Evolutionary conservation across 2,113 vertebrate genomes (phyloP).

Genomic region (Lucifuga dentata): DNA sequence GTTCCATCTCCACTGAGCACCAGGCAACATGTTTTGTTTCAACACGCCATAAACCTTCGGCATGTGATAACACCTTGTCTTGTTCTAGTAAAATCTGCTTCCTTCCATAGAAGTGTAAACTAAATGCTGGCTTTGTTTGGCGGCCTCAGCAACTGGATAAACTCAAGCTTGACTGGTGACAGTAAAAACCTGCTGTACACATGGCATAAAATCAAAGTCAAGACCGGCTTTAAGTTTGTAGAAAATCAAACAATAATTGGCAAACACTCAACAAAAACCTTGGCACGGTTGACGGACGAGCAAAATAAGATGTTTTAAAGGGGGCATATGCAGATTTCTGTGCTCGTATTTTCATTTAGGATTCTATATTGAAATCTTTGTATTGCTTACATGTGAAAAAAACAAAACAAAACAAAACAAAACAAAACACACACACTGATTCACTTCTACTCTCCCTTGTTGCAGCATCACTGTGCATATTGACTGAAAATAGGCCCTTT

Average conservation of each 20-base stretch:
- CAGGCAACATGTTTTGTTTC: constrained; percentile 51
- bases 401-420: too few species aligned
- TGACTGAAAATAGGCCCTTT: too few species aligned
- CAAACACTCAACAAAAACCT: constrained; percentile 14
- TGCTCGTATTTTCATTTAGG: too few species aligned
- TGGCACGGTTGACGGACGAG: constrained; percentile 27
- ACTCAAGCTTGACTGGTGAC: constrained; percentile 40
- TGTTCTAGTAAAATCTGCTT: constrained; percentile 28
- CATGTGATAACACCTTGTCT: constrained; percentile 55
- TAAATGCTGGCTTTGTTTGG: constrained; percentile 60
- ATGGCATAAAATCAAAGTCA: constrained; percentile 26
- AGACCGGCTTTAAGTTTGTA: constrained; percentile 13
- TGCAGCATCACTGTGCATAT: too few species aligned
- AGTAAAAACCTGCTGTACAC: constrained; percentile 14
- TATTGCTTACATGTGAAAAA: too few species aligned
- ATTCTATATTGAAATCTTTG: too few species aligned
- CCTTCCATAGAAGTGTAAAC: constrained; percentile 55
- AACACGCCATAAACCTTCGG: constrained; percentile 58
- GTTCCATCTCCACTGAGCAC: constrained; percentile 44
- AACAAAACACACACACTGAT: too few species aligned
- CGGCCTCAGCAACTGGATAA: constrained; percentile 36
- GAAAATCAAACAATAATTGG: constrained; percentile 12
- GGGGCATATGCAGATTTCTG: too few species aligned
- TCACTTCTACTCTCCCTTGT: too few species aligned
- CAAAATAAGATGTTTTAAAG: background rate